Conservation (phyloP, 2,888 invertebrate species). For the Agonopterix alstromeriana region DNA sequence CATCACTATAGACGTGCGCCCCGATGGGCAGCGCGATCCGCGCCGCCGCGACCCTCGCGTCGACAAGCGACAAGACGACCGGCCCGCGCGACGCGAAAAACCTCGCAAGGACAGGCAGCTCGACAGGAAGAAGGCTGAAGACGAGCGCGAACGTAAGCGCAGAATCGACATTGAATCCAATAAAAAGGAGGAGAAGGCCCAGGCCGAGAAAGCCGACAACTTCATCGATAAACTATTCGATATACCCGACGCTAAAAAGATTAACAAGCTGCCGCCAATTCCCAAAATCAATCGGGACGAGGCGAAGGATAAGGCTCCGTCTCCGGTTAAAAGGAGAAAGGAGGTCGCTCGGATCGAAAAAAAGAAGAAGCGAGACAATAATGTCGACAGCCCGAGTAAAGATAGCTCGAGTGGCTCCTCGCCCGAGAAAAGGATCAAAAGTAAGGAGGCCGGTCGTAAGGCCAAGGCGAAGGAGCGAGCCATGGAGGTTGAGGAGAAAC, state of each 20-base stretch:
- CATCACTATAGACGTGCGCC: constrained; percentile 62
- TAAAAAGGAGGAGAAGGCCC: constrained; percentile 4
- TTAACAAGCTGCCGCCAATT: constrained; percentile 62
- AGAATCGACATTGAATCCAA: neutral
- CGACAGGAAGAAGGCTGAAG: constrained; percentile 6
- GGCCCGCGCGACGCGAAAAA: constrained; percentile 1
- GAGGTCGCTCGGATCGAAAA: constrained; percentile 21
- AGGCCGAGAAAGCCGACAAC: constrained; percentile 22
- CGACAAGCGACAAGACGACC: constrained; percentile 11
- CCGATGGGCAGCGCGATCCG: constrained; percentile 26
- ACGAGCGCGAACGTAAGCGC: constrained; percentile 6
- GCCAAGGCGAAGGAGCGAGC: constrained; percentile 19
- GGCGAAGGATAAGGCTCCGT: constrained; percentile 15
- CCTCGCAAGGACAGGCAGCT: constrained; percentile 5
- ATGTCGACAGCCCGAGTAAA: constrained; percentile 18
- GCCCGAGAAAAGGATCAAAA: constrained; percentile 34
- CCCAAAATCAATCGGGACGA: constrained; percentile 46
- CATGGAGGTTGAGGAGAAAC: constrained; percentile 19
- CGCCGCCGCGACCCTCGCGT: constrained; percentile 31
- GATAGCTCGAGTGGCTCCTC: constrained; percentile 20
- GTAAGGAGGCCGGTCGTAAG: constrained; percentile 17
- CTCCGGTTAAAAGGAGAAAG: constrained; percentile 29
- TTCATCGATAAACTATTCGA: constrained; percentile 31
- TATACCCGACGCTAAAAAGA: constrained; percentile 41
- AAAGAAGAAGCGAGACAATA: constrained; percentile 22